phyloP scores from a whole-genome alignment of 2,797 vertebrate genomes.

The Tolypeutes matacus region DNA sequence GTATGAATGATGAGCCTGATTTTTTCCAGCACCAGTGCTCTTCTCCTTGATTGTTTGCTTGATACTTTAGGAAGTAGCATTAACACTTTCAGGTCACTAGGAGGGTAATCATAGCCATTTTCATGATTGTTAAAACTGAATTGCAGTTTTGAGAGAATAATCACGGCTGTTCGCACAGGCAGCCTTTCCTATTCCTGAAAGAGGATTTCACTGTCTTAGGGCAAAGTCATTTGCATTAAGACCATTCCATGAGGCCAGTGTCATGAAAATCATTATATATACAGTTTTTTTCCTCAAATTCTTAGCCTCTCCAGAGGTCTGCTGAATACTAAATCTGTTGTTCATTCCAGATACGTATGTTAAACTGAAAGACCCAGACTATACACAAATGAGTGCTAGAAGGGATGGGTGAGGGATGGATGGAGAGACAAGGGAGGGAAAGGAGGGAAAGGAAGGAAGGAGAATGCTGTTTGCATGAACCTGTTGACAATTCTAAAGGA shows the following conservation, averaged over 20 bases:
- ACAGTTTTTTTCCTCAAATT: slow-evolving; percentile 13
- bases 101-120: slow-evolving; percentile 69
- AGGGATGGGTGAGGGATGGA: not conserved
- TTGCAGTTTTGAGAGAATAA: slow-evolving; percentile 51
- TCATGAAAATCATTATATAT: slow-evolving; percentile 52
- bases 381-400: not conserved
- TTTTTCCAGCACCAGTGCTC: not conserved
- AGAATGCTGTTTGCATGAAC: not conserved
- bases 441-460: not conserved
- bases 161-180: slow-evolving; percentile 31
- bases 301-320: not conserved
- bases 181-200: slow-evolving; percentile 51
- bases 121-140: slow-evolving; percentile 52
- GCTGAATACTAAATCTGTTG: not conserved
- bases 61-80: slow-evolving; percentile 37
- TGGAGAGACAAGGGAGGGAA: not conserved
- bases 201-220: slow-evolving; percentile 58
- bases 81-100: slow-evolving; percentile 68
- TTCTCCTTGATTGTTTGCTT: slow-evolving; percentile 17
- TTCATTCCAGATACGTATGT: not conserved
- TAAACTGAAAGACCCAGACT: not conserved
- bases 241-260: not conserved
- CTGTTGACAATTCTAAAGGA: not conserved
- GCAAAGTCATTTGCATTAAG: slow-evolving; percentile 63
- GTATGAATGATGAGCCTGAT: not conserved